phyloP scores from a whole-genome alignment of 2,797 vertebrate species.

The Pelobates cultripes region DNA sequence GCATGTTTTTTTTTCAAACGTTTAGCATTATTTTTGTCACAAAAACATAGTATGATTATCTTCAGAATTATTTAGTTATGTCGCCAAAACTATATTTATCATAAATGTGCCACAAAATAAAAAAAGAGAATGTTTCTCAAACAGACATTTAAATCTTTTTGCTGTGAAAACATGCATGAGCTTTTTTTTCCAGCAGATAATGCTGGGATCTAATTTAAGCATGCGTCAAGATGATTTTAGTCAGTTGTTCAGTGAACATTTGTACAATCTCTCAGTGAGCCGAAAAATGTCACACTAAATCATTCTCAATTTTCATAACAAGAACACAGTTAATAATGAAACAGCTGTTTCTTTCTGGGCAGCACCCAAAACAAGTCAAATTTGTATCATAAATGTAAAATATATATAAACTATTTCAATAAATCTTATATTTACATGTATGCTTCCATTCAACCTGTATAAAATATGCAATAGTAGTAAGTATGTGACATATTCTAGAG shows the following conservation, averaged over 20 bases:
- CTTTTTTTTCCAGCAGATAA: conserved; percentile 54
- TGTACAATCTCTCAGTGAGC: conserved; percentile 58
- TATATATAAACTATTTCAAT: neutral
- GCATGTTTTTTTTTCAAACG: neutral
- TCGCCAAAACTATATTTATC: neutral
- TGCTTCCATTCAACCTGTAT: neutral
- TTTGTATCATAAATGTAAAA: conserved; percentile 26
- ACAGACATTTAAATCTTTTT: conserved; percentile 26
- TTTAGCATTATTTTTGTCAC: neutral
- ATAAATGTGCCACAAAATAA: neutral
- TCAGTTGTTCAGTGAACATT: conserved; percentile 65
- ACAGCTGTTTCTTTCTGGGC: conserved; percentile 53
- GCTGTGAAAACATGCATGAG: conserved; percentile 44
- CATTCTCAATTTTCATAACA: conserved; percentile 60
- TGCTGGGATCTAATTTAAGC: conserved; percentile 58
- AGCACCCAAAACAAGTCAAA: conserved; percentile 19
- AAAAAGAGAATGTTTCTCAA: conserved; percentile 11
- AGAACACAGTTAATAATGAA: conserved; percentile 54
- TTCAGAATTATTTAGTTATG: neutral
- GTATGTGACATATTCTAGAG: no score
- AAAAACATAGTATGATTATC: no score
- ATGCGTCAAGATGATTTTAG: conserved; percentile 65
- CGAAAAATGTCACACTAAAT: conserved; percentile 59
- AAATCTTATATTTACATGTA: neutral
- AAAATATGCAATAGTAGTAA: neutral